Conservation (phyloP, 2,113 vertebrate species). For the Coturnix japonica region DNA sequence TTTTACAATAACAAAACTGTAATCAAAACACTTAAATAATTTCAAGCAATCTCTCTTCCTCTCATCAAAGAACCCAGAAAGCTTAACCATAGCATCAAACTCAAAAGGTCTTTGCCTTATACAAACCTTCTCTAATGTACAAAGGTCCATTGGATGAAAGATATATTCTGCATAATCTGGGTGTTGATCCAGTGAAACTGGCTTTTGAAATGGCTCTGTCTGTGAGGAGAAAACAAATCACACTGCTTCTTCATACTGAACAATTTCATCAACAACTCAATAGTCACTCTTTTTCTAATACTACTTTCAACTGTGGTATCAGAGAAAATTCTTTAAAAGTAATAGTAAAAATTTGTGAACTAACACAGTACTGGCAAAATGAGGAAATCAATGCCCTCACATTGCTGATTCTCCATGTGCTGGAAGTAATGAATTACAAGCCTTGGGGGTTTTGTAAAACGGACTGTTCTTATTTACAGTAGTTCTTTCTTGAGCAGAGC, state of each 20-base stretch:
- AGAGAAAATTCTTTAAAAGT: not conserved
- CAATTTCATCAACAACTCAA: not conserved
- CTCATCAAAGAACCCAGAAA: not conserved
- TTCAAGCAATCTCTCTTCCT: not conserved
- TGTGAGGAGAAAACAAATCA: slow-evolving; percentile 56
- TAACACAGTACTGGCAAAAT: not conserved
- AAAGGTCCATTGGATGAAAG: slow-evolving; percentile 98
- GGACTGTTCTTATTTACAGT: not conserved
- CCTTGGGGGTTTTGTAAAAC: not conserved
- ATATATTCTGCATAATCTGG: slow-evolving; percentile 99
- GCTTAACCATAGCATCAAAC: not conserved
- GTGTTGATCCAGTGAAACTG: slow-evolving; percentile 95
- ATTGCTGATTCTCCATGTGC: not conserved
- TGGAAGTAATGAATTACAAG: not conserved
- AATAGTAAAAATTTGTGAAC: not conserved
- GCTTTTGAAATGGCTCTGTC: slow-evolving; percentile 98
- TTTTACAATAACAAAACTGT: not conserved
- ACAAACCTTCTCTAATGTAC: slow-evolving; percentile 96
- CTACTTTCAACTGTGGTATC: not conserved
- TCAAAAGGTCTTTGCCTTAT: not conserved
- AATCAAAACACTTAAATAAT: not conserved
- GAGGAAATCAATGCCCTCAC: not conserved
- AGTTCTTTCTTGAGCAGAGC: not conserved
- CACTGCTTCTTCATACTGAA: not conserved
- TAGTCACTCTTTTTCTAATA: not conserved